Evolutionary conservation across 1,140 invertebrate genomes (phyloP).

Genomic region (Macrobrachium nipponense): DNA sequence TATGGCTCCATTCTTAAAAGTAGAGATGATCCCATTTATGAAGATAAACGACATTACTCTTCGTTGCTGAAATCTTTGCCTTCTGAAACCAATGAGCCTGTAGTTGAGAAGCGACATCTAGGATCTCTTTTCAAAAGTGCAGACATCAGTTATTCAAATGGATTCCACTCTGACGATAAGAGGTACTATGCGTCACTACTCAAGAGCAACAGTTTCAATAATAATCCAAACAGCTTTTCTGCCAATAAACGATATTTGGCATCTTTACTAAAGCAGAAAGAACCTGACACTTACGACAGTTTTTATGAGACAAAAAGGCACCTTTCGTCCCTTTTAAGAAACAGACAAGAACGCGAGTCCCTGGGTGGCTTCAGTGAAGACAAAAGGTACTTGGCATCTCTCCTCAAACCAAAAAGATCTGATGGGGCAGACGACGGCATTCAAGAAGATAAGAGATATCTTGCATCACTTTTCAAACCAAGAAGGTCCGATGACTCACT

Average conservation of each 20-base stretch:
- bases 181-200: constrained; percentile 6
- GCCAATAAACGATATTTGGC: constrained; percentile 20
- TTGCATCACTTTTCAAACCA: constrained; percentile 1
- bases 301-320: constrained; percentile 19
- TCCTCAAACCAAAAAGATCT: background rate
- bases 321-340: background rate
- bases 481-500: background rate
- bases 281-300: background rate
- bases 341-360: background rate
- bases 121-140: constrained; percentile 6
- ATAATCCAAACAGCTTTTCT: background rate
- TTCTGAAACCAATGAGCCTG: background rate
- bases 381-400: constrained; percentile 26
- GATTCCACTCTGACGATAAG: constrained; percentile 23
- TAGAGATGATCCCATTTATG: background rate
- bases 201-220: background rate
- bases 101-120: constrained; percentile 14
- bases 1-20: background rate
- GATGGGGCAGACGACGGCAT: background rate
- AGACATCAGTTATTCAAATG: background rate
- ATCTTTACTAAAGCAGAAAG: background rate
- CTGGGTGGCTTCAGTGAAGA: background rate
- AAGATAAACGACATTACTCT: constrained; percentile 26
- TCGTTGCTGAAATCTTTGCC: constrained; percentile 5
- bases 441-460: constrained; percentile 10